Percentiles rank a stretch among this genome's conserved stretches.
These are phyloP conservation scores for Pantherophis vulpinus DNA, from an alignment of 2,797 vertebrate species.

Conservation along the genomic window DNA sequence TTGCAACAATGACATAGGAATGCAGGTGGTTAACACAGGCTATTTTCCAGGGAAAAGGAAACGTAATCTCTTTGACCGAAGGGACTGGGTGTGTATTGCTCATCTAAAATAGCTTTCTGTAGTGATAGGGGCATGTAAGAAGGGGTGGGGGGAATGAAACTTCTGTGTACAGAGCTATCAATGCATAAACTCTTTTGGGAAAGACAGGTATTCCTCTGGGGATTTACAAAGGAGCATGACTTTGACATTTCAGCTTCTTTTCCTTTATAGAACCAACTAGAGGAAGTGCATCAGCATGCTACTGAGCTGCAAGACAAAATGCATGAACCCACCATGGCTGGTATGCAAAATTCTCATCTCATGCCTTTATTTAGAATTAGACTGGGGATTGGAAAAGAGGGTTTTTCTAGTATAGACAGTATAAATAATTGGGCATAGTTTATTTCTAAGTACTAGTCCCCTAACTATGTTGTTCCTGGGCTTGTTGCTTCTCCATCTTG, in stretches of 20 bases:
- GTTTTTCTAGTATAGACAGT: not conserved
- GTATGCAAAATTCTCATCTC: constrained; percentile 30
- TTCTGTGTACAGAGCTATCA: not conserved
- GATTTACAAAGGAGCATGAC: not conserved
- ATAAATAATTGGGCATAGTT: not conserved
- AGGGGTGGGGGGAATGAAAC: not conserved
- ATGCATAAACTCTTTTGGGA: not conserved
- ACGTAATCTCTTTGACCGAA: not conserved
- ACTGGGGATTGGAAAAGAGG: not conserved
- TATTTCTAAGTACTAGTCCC: not conserved
- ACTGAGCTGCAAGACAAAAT: not conserved
- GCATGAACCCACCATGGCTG: constrained; percentile 63
- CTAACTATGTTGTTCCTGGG: not conserved
- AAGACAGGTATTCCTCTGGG: not conserved
- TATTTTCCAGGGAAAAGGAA: not conserved
- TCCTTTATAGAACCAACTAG: constrained; percentile 52
- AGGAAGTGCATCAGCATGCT: constrained; percentile 26
- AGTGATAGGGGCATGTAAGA: not conserved
- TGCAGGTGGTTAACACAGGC: too few relatives aligned
- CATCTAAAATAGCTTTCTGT: not conserved
- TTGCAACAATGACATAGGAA: not conserved
- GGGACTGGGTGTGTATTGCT: not conserved
- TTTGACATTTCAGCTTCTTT: not conserved
- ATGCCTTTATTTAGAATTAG: not conserved
- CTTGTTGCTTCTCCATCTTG: not conserved